Percentiles rank a stretch among this genome's conserved stretches.
Evolutionary conservation across 2,797 vertebrate species (phyloP).

Genomic region (Aulostomus chinensis): DNA sequence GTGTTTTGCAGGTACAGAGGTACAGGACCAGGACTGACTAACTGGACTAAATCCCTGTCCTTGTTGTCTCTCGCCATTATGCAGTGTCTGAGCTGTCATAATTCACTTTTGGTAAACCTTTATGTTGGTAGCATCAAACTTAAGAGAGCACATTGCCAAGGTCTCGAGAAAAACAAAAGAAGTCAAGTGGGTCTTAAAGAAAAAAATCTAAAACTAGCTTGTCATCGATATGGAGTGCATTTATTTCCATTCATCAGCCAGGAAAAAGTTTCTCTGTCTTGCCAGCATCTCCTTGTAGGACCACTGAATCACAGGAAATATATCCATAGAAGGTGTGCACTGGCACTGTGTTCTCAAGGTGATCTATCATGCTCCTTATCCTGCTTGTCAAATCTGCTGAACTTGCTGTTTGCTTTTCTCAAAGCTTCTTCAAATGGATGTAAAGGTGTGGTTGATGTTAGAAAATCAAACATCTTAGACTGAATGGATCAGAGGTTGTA

Average conservation of each 20-base stretch:
- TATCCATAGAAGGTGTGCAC: slow-evolving; percentile 38
- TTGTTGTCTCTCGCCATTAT: no score
- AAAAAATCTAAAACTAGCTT: slow-evolving; percentile 38
- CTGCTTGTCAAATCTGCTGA: slow-evolving; percentile 56
- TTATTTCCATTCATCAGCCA: no score
- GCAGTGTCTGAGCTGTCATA: no score
- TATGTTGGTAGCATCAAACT: no score
- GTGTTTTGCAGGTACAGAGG: no score
- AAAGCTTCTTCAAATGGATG: slow-evolving; percentile 29
- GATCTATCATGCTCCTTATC: slow-evolving; percentile 61
- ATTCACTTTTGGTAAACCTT: no score
- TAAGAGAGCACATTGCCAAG: neutral
- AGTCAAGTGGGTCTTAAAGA: neutral
- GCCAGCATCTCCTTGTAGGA: slow-evolving; percentile 31
- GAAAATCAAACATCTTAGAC: no score
- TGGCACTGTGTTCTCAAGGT: slow-evolving; percentile 38
- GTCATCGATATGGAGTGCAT: slow-evolving; percentile 43
- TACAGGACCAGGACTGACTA: no score
- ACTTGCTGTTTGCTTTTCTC: slow-evolving; percentile 44
- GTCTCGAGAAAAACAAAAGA: slow-evolving; percentile 3
- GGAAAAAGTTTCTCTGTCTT: no score
- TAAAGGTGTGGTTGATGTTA: slow-evolving; percentile 27
- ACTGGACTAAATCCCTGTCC: no score
- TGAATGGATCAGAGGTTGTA: no score
- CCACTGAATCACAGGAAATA: slow-evolving; percentile 50